Conservation (phyloP, 2,888 invertebrate species). For the Boloria euphrosyne region DNA sequence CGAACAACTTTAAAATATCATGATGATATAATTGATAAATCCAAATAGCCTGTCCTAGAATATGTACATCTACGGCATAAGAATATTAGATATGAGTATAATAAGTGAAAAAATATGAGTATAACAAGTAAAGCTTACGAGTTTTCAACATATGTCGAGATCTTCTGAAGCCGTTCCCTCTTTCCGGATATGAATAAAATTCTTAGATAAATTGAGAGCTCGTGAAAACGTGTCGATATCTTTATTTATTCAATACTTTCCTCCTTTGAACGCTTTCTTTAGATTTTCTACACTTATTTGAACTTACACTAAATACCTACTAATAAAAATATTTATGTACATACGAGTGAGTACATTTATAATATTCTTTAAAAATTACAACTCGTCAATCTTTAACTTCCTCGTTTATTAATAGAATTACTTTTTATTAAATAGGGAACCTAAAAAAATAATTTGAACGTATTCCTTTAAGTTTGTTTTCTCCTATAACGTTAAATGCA, state of each 20-base stretch:
- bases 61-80: background rate
- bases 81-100: slow-evolving; percentile 6
- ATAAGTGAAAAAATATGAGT: slow-evolving; percentile 45
- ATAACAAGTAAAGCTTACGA: slow-evolving; percentile 63
- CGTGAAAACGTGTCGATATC: slow-evolving; percentile 78
- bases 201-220: slow-evolving; percentile 77
- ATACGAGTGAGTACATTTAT: background rate
- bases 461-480: no score
- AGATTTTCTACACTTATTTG: slow-evolving; percentile 55
- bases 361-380: no score
- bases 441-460: no score
- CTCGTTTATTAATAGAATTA: no score
- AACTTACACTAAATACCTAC: slow-evolving; percentile 52
- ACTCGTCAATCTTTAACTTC: no score
- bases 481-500: background rate
- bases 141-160: slow-evolving; percentile 63
- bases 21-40: slow-evolving; percentile 6
- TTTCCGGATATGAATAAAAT: slow-evolving; percentile 74
- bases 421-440: no score
- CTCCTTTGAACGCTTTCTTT: slow-evolving; percentile 59
- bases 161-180: slow-evolving; percentile 67
- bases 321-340: background rate
- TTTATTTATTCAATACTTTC: slow-evolving; percentile 78
- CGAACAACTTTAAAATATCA: slow-evolving; percentile 53
- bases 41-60: background rate